A percentile compares a stretch with the other conserved stretches of the same genome.
phyloP scores from a whole-genome alignment of 2,113 vertebrate species.

The Saimiri boliviensis region DNA sequence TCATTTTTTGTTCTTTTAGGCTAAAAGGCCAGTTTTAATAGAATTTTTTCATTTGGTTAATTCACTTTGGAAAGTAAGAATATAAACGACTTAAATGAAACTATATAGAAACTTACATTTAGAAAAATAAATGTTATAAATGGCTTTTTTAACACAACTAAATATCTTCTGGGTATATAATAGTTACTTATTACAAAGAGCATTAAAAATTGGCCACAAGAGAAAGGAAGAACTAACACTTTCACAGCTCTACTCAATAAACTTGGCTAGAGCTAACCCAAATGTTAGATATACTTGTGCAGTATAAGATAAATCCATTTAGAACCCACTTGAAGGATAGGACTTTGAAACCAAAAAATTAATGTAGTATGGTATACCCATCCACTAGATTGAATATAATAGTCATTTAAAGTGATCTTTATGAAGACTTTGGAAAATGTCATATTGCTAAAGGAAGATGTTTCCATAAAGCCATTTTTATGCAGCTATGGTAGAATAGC shows the following conservation, averaged over 20 bases:
- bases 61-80: constrained; percentile 47
- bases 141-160: constrained; percentile 14
- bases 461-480: neutral
- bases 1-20: neutral
- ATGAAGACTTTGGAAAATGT: neutral
- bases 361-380: neutral
- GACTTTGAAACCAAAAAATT: constrained; percentile 25
- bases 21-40: neutral
- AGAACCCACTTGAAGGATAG: neutral
- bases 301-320: neutral
- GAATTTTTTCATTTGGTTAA: constrained; percentile 40
- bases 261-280: neutral
- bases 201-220: neutral
- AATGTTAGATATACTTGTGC: neutral
- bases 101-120: constrained; percentile 26
- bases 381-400: neutral
- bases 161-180: constrained; percentile 16
- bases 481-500: neutral
- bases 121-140: constrained; percentile 45
- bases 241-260: neutral
- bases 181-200: constrained; percentile 25
- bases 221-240: neutral
- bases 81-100: constrained; percentile 54
- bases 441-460: neutral
- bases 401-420: neutral